Percentiles rank a stretch among this genome's conserved stretches.
These are phyloP conservation scores for Lepeophtheirus salmonis DNA, from an alignment of 1,140 invertebrate genomes.

Conservation along the genomic window DNA sequence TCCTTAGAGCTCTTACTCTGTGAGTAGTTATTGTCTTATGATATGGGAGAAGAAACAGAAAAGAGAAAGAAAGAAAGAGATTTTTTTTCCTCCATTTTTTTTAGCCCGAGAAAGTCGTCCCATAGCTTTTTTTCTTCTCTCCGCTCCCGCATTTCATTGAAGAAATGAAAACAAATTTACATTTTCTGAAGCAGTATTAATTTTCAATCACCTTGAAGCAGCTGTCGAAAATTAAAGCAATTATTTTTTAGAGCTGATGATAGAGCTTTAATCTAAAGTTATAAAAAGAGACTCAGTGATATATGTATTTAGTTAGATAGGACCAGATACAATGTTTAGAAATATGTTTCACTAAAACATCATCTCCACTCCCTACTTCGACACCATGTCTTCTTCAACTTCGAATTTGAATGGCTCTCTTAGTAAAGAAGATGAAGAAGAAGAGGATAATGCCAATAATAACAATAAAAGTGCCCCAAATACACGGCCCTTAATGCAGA, in stretches of 20 bases:
- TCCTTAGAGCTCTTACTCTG: no score
- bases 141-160: neutral
- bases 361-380: neutral
- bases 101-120: neutral
- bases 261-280: no score
- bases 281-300: no score
- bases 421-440: neutral
- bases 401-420: neutral
- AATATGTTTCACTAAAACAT: neutral
- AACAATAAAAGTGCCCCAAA: no score
- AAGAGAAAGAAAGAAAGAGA: neutral
- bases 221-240: neutral
- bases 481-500: no score
- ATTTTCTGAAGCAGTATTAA: neutral
- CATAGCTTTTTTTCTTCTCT: neutral
- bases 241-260: neutral
- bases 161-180: neutral
- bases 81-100: neutral
- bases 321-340: neutral
- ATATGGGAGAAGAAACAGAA: neutral
- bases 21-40: no score
- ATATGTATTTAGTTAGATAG: neutral
- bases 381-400: neutral
- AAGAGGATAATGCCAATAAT: neutral
- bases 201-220: neutral